Conservation (phyloP, 2,797 vertebrate species). For the Falco biarmicus region DNA sequence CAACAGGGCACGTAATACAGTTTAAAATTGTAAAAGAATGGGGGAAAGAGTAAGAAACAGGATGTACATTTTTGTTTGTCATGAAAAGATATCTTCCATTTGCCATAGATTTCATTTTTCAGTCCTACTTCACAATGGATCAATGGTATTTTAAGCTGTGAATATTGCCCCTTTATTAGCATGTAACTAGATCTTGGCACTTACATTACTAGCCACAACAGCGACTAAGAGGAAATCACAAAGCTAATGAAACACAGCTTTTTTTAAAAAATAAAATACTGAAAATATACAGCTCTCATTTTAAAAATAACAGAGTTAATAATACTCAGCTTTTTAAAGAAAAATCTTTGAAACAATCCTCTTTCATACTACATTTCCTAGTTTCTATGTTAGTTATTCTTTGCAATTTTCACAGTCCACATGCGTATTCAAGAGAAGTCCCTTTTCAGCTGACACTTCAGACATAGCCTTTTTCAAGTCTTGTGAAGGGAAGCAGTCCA, state of each 20-base stretch:
- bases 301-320: neutral
- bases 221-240: neutral
- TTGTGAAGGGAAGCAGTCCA: neutral
- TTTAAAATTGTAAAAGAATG: neutral
- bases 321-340: neutral
- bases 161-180: neutral
- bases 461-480: neutral
- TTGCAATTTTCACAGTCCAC: neutral
- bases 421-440: neutral
- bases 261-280: rapidly evolving
- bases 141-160: neutral
- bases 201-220: neutral
- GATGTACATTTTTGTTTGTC: neutral
- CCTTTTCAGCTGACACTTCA: neutral
- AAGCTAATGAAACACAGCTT: neutral
- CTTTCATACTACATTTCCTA: neutral
- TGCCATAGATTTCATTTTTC: neutral
- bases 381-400: neutral
- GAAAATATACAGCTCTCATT: neutral
- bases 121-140: neutral
- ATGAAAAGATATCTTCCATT: neutral
- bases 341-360: neutral
- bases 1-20: neutral
- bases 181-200: neutral
- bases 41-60: neutral